Base-by-base conservation (phyloP, 2,888 invertebrate species). In the Patella pellucida region DNA sequence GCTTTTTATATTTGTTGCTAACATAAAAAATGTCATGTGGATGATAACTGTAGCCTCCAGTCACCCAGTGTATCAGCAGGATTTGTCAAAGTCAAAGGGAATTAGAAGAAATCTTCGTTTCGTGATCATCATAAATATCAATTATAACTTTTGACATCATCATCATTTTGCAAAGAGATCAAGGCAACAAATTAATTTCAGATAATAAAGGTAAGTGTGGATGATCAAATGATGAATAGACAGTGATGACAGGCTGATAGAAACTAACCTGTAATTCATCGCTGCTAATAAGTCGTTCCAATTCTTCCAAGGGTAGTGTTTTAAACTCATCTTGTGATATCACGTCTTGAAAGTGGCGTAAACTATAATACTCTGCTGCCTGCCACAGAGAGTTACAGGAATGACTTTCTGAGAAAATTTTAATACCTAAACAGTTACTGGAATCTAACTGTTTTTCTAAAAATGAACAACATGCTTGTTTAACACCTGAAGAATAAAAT, bases 371-470 rank as follows among this genome's bases (percentile, higher is more conserved):
- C 76, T 89, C 87, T 15, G 90, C 87, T 9, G 89, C 89, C 27
- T 82, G 78, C 75, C 84, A 79, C 70, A 90, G 81, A 15, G 79
- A 76, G 14, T 83, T 80, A 80, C 90, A 90, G 72, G 84, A 83
- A 76, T 90, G 90, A 73, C 86, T 86, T 78, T 90, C 90, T 68
- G 90, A 90, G 83, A 90, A 90, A n/a, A 88, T 85, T 73, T 89
- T 87, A 67, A 90, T 90, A 0, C 90, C 90, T 5, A 90, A 84
- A 76, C 90, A 90, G 81, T 90, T 90, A 56, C 88, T 85, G 27
- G 87, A 86, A 79, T 90, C 90, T 15, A 90, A 81, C 78, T 90
- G 89, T 56, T 88, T 87, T 79, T 89, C 87, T n/a, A 90, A 83
- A 77, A 90, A 90, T 69, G 88, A 82, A 75, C 88, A 89, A 76